These are phyloP conservation scores for Heteromyza rotundicornis DNA, from an alignment of 2,888 invertebrate genomes.

Conservation along the genomic window DNA sequence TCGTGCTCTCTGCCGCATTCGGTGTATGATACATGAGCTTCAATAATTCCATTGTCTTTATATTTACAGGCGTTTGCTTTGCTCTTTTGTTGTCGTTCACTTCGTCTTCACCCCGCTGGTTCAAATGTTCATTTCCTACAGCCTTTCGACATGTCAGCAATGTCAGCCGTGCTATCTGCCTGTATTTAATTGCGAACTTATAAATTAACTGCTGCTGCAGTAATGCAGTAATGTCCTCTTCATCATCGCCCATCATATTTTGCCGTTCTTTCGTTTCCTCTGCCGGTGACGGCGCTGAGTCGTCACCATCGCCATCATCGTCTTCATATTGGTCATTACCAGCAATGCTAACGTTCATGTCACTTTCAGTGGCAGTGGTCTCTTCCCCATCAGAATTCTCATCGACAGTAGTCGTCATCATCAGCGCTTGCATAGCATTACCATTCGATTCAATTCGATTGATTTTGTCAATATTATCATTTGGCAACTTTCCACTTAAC, in stretches of 20 bases:
- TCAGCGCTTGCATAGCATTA: too few species aligned
- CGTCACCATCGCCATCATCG: conserved; percentile 2
- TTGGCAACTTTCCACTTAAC: neutral
- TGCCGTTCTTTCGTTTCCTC: conserved; percentile 18
- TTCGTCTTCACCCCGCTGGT: conserved; percentile 24
- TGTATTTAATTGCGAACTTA: conserved; percentile 49
- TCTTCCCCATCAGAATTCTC: too few species aligned
- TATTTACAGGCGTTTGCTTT: conserved; percentile 17
- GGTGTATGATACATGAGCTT: neutral
- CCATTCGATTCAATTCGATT: conserved; percentile 9
- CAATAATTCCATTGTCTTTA: conserved; percentile 23
- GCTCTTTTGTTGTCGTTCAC: conserved; percentile 24
- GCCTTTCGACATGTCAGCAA: conserved; percentile 52
- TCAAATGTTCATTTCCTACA: neutral
- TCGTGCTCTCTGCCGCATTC: conserved; percentile 12
- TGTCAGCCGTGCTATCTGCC: conserved; percentile 56
- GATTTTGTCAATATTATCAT: neutral
- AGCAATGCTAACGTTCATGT: too few species aligned
- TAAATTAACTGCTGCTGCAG: conserved; percentile 48
- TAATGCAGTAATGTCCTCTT: conserved; percentile 3
- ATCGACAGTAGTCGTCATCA: too few species aligned
- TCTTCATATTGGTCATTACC: too few species aligned
- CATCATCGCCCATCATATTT: neutral
- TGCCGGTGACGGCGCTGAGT: neutral
- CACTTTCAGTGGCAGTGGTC: too few species aligned